phyloP scores from a whole-genome alignment of 2,797 vertebrate species.

The Xyrichtys novacula region DNA sequence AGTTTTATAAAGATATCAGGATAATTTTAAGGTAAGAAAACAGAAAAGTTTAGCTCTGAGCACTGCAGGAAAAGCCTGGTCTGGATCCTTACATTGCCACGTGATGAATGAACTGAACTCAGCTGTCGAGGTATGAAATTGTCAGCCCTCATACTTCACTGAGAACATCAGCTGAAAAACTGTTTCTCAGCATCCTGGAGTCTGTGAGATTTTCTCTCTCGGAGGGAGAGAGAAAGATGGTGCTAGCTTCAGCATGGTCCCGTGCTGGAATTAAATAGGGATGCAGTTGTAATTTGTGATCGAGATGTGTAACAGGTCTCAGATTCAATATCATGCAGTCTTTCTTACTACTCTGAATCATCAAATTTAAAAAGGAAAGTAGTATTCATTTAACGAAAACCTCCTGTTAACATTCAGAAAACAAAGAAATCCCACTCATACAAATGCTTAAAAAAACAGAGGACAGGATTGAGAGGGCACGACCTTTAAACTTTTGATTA shows the following conservation, averaged over 20 bases:
- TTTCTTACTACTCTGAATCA: too few relatives aligned
- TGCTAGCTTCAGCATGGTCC: neutral
- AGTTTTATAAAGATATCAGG: neutral
- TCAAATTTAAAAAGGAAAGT: too few relatives aligned
- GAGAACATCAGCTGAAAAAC: slow-evolving; percentile 10
- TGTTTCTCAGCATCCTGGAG: neutral
- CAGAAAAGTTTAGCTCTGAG: slow-evolving; percentile 1
- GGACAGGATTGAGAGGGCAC: neutral
- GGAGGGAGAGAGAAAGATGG: too few relatives aligned
- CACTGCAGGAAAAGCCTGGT: neutral
- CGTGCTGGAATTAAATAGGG: neutral
- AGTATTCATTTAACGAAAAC: too few relatives aligned
- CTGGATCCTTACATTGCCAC: neutral
- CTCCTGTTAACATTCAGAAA: too few relatives aligned
- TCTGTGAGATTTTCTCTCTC: too few relatives aligned
- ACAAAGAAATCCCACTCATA: too few relatives aligned
- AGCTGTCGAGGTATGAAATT: slow-evolving; percentile 46
- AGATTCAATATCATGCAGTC: too few relatives aligned
- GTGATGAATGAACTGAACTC: slow-evolving; percentile 18
- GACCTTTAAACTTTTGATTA: neutral
- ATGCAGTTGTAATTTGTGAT: too few relatives aligned
- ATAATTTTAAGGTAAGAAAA: neutral
- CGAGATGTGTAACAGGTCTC: too few relatives aligned
- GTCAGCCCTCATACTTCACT: slow-evolving; percentile 19
- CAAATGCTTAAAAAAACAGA: too few relatives aligned